Evolutionary conservation across 2,888 invertebrate species (phyloP).

Genomic region (Bellardia pandia): DNA sequence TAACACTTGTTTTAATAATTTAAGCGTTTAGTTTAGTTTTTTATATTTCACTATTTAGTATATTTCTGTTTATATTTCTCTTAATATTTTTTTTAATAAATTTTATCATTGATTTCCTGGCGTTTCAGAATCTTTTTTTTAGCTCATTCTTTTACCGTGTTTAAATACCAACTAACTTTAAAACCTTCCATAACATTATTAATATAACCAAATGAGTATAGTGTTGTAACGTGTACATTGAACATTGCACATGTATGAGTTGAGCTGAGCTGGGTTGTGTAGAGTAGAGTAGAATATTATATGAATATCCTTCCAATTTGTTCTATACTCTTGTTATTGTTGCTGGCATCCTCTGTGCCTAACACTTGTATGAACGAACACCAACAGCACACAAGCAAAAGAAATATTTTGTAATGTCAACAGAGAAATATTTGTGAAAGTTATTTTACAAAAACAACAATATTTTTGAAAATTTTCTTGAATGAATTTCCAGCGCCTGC

Average conservation of each 20-base stretch:
- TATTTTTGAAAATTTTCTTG: slow-evolving; percentile 71
- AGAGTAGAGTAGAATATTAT: slow-evolving; percentile 41
- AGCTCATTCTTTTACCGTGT: slow-evolving; percentile 67
- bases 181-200: slow-evolving; percentile 71
- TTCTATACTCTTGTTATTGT: slow-evolving; percentile 13
- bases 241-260: slow-evolving; percentile 42
- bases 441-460: slow-evolving; percentile 56
- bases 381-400: slow-evolving; percentile 38
- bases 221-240: slow-evolving; percentile 8
- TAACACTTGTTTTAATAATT: not conserved
- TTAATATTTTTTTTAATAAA: slow-evolving; percentile 24
- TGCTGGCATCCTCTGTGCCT: slow-evolving; percentile 33
- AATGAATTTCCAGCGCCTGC: slow-evolving; percentile 77
- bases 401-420: slow-evolving; percentile 65
- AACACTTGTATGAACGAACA: slow-evolving; percentile 63
- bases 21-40: not conserved
- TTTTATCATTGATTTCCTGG: slow-evolving; percentile 11
- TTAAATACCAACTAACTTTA: slow-evolving; percentile 70
- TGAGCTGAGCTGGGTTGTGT: slow-evolving; percentile 18
- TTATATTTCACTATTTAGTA: slow-evolving; percentile 9
- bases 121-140: slow-evolving; percentile 26
- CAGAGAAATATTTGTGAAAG: slow-evolving; percentile 66
- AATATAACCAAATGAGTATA: slow-evolving; percentile 63
- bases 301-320: slow-evolving; percentile 59
- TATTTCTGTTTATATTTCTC: not conserved